A percentile compares a stretch with the other conserved stretches of the same genome.
Conservation (phyloP, 1,140 invertebrate genomes). For the Oncopeltus fasciatus region DNA sequence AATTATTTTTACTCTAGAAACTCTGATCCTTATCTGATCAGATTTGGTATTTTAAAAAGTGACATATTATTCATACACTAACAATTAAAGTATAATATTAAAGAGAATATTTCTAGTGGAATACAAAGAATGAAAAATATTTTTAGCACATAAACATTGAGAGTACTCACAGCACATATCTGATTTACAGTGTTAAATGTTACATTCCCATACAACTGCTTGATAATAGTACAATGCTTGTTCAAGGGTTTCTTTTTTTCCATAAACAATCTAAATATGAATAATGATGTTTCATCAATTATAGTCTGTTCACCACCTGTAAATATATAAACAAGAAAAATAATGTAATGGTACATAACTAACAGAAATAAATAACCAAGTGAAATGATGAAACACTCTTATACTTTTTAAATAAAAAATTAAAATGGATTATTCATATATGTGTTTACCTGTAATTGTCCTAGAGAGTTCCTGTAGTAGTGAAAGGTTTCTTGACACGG, state of each 20-base stretch:
- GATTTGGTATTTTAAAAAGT: too few relatives aligned
- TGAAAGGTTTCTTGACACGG: neutral
- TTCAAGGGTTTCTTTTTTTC: slow-evolving; percentile 40
- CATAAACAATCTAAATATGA: slow-evolving; percentile 43
- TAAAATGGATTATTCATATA: too few relatives aligned
- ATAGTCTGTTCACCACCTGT: slow-evolving; percentile 32
- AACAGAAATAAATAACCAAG: too few relatives aligned
- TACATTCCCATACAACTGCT: slow-evolving; percentile 39
- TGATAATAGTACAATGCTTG: slow-evolving; percentile 36
- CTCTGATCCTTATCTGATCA: too few relatives aligned
- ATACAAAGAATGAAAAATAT: neutral
- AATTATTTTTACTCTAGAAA: too few relatives aligned
- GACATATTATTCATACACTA: neutral
- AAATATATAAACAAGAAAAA: slow-evolving; percentile 3
- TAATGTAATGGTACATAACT: too few relatives aligned
- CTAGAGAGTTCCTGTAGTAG: slow-evolving; percentile 7
- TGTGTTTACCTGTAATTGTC: neutral
- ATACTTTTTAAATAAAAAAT: too few relatives aligned
- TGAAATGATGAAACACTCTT: too few relatives aligned
- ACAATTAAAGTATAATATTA: neutral
- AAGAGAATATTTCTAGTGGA: too few relatives aligned
- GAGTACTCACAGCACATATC: slow-evolving; percentile 35
- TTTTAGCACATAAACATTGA: neutral
- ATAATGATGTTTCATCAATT: slow-evolving; percentile 45
- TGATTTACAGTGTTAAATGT: slow-evolving; percentile 33